Evolutionary conservation across 2,888 invertebrate species (phyloP), one percentile per base, ranked within the genome.

Genomic region (Volucella inanis): DNA sequence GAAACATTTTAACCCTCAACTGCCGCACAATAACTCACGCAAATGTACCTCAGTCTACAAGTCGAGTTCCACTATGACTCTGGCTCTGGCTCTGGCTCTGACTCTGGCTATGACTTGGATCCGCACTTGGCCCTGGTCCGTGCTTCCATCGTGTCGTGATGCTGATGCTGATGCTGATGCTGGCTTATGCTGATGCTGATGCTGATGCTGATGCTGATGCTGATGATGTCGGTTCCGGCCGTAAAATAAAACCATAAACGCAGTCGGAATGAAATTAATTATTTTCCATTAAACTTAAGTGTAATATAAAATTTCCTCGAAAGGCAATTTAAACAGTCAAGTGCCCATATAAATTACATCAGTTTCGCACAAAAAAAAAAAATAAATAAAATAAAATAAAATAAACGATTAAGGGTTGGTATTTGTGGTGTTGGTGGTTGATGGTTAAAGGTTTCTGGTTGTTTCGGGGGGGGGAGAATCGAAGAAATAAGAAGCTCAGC

Each of bases 321-420:
- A 90, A 91, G 91, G 91, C 92, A 92, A 92, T 92, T 92, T 92
- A 90, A 90, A 90, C 91, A 91, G 91, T 91, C 92, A 92, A 92
- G 91, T 92, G 92, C 91, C 91, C 91, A 91, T 91, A 92, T 92
- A 92, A 92, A 92, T 92, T 92, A 92, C 91, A 91, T 91, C 90
- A 91, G 91, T 90, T 91, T 90, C 89, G 86, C 82, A 86, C 78
- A 84, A 75, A 74, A 82, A 59, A 83, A 74, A 55, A 77, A 85
- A 84, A 85, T 77, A 85, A 85, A 85, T n/a, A n/a, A n/a, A n/a
- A n/a, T n/a, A n/a, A n/a, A 83, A 74, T 61, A 77, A 85, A 84
- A 85, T 77, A 85, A 85, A 85, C 85, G 85, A 85, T 85, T 85
- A 81, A 85, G 85, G 85, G 81, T 81, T 85, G 80, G 54, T 83